Evolutionary conservation across 2,888 invertebrate genomes (phyloP).

Genomic region (Pogonocherus hispidulus): DNA sequence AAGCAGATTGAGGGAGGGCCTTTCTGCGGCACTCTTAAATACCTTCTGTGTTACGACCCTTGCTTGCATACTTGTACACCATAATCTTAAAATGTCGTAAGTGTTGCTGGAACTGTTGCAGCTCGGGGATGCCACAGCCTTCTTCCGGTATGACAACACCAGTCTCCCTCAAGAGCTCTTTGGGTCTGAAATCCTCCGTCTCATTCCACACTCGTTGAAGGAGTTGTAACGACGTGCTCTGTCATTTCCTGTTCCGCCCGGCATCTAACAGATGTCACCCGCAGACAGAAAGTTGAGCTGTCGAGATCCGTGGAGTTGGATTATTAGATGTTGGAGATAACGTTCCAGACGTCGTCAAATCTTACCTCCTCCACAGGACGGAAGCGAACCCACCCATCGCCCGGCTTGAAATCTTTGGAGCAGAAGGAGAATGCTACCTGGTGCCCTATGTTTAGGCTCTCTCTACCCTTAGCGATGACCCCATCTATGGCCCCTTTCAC

Average conservation of each 20-base stretch:
- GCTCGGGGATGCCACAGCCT: too few relatives aligned
- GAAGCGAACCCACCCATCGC: slow-evolving; percentile 22
- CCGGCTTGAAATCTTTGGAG: slow-evolving; percentile 7
- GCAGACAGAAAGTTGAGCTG: too few relatives aligned
- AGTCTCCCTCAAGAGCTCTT: slow-evolving; percentile 26
- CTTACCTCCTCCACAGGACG: slow-evolving; percentile 1
- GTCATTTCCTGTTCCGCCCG: too few relatives aligned
- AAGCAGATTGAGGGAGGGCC: too few relatives aligned
- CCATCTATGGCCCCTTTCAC: neutral
- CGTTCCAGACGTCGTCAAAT: slow-evolving; percentile 21
- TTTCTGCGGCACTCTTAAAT: slow-evolving; percentile 34
- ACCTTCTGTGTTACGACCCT: slow-evolving; percentile 31
- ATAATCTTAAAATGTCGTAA: too few relatives aligned
- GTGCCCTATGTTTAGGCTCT: neutral
- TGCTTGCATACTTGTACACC: neutral
- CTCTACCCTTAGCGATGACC: neutral
- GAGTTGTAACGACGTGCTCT: slow-evolving; percentile 23
- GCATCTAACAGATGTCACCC: too few relatives aligned
- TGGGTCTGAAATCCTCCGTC: too few relatives aligned
- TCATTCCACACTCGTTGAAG: too few relatives aligned
- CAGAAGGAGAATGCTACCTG: slow-evolving; percentile 27
- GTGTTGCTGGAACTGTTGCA: too few relatives aligned
- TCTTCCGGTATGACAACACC: slow-evolving; percentile 27
- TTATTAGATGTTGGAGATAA: slow-evolving; percentile 20
- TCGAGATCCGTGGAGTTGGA: slow-evolving; percentile 21